Conservation (phyloP, 2,888 invertebrate genomes). For the Pyrrhosoma nymphula region DNA sequence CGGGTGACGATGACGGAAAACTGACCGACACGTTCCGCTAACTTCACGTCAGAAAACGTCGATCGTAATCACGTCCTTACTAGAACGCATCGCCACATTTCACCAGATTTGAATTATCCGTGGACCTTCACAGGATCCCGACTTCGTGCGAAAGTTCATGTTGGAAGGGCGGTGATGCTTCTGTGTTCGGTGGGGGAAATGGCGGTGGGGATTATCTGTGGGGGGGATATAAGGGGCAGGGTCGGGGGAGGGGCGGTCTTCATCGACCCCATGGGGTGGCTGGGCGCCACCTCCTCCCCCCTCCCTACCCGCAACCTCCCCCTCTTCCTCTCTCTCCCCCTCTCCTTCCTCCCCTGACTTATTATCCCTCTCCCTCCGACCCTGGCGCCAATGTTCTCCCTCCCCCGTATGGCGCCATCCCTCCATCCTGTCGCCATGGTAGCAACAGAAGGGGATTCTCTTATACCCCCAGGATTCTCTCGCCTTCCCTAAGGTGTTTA, state of each 20-base stretch:
- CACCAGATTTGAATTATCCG: too few species aligned
- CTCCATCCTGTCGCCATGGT: background rate
- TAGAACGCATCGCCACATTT: too few species aligned
- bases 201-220: too few species aligned
- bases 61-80: too few species aligned
- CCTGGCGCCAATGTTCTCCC: background rate
- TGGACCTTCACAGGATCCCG: too few species aligned
- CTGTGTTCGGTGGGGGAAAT: too few species aligned
- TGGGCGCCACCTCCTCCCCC: background rate
- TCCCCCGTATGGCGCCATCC: background rate
- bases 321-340: background rate
- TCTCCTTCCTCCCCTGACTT: background rate
- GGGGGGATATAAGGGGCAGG: too few species aligned
- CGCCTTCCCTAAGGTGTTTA: background rate
- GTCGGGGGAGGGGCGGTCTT: background rate
- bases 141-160: too few species aligned
- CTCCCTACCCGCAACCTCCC: background rate
- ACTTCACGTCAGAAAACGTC: too few species aligned
- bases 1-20: too few species aligned
- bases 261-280: constrained; percentile 7
- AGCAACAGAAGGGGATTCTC: background rate
- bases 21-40: too few species aligned
- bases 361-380: background rate
- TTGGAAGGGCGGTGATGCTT: too few species aligned
- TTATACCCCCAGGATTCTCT: background rate